Evolutionary conservation across 2,888 invertebrate species (phyloP), one percentile per base, ranked within the genome.

Genomic region (Leptothorax acervorum): DNA sequence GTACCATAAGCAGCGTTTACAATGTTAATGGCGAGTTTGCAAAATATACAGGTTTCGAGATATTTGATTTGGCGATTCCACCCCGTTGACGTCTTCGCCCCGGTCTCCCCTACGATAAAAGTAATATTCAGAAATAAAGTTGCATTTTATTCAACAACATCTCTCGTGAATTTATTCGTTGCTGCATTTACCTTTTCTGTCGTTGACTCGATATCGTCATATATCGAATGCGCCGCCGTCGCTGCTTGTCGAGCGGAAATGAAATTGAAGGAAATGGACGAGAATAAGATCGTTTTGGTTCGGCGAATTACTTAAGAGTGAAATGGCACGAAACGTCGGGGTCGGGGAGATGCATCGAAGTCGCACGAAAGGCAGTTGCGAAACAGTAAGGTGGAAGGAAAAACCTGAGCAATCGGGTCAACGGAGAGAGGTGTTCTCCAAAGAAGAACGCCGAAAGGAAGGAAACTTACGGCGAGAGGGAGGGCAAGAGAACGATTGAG

Each of bases 401-500:
- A 81, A 81, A 81, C 73, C 79, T 81, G 79, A 73, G 79, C 73
- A 73, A 81, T 73, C 79, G 79, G 79, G 79, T 81, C 73, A 81
- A 73, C 60, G 73, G 73, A 71, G 60, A 81, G 73, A 81, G 60
- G 48, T 48, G 79, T 65, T 48, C 48, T 73, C 73, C 71, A 48
- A 60, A 48, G 79, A 62, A 51, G 73, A 62, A 62, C 73, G 79
- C 39, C 73, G 39, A 78, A 82, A 73, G 74, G 62, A 53, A 73
- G 63, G 31, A 75, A 65, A 68, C 66, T 66, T 68, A 68, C 63
- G 81, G 23, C 45, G 65, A 84, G 63, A 82, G 81, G 76, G 83
- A 70, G 70, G 83, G 84, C 84, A 78, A 82, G 83, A 73, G 79
- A 75, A 85, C 85, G 91, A 91, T 91, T 88, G 88, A 89, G 89